Base-by-base conservation (phyloP, 1,140 invertebrate genomes). In the Lasioglossum albipes region DNA sequence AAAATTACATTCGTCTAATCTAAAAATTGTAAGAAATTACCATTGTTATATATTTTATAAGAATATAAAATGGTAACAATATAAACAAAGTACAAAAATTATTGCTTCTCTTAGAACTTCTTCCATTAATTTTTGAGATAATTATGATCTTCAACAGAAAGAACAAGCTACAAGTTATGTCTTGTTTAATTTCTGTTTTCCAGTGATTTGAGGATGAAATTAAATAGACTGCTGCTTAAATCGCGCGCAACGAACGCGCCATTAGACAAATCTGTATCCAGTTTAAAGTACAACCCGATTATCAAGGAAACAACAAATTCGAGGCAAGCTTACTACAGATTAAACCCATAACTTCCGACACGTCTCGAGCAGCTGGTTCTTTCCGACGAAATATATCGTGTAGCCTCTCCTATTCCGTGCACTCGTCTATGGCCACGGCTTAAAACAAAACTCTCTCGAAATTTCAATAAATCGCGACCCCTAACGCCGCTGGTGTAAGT, bases 291-390 rank as follows among this genome's bases (percentile, higher is more conserved):
- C 27, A 76, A n/a, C 18, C 45, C n/a, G 54, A 64, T 81, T 54
- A 75, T 64, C 65, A 54, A 54, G 42, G 73, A 16, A 77, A 71
- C 74, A 81, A 81, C 79, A 71, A 81, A 81, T 81, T 70, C 75
- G 7, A 9, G 7, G 70, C 54, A 22, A 80, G 79, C 42, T 81
- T 65, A 70, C 57, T 77, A 70, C 59, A 81, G 74, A 81, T 81
- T 81, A 81, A 81, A 81, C 64, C 67, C 79, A 71, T 81, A 77
- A 81, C 66, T 81, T 77, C 41, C 67, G 10, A 18, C 79, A 12
- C 16, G 79, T 81, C 79, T 71, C 74, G 75, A 77, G 79, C 79
- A 81, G 79, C 79, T 62, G 79, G 74, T 81, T 75, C 79, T 80
- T 80, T 75, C 79, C 79, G 54, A 75, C 79, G 74, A 81, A 77